Base-by-base conservation (phyloP, 2,113 vertebrate species). In the Zosterops lateralis region DNA sequence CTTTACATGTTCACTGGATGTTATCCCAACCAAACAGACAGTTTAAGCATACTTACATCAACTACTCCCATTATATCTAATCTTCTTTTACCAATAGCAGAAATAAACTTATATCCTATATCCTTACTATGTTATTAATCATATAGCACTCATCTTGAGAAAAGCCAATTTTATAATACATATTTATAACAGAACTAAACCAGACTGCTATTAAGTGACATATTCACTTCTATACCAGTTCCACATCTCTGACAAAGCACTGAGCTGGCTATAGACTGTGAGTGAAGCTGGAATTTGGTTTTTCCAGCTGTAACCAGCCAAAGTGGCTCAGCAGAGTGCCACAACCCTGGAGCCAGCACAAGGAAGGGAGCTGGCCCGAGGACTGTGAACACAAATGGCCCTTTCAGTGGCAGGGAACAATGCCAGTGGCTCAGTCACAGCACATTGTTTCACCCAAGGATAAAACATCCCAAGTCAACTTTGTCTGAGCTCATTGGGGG, bases 271-370 rank as follows among this genome's bases (percentile, higher is more conserved):
- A 81, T 48, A 31, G 16, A 42, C 32, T 14, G 18, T 1, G 3
- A 70, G 7, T 21, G 68, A 57, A 1, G 38, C 31, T 61, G 25
- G 16, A 25, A 61, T 31, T 29, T 53, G 61, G 2, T 6, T 61
- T 54, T 61, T 61, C 40, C 62, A 90, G 36, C 40, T 72, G 26
- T 8, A 73, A 31, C 7, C 19, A 68, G 72, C 25, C 61, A 15
- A n/a, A 73, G 32, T 7, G 29, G 50, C 51, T 88, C 54, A 65
- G 54, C 31, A 71, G n/a, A 68, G 20, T 7, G 1, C 68, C 84
- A 7, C 22, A 47, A n/a, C 1, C 12, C 22, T 0, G 0, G 11
- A 76, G 42, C 10, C 54, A 66, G 53, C 12, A 19, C 17, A 34
- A 34, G 65, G 42, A 56, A 65, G 10, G 24, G n/a, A 79, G 25